Conservation (phyloP, 2,888 invertebrate genomes). For the Cremastinae sp. region DNA sequence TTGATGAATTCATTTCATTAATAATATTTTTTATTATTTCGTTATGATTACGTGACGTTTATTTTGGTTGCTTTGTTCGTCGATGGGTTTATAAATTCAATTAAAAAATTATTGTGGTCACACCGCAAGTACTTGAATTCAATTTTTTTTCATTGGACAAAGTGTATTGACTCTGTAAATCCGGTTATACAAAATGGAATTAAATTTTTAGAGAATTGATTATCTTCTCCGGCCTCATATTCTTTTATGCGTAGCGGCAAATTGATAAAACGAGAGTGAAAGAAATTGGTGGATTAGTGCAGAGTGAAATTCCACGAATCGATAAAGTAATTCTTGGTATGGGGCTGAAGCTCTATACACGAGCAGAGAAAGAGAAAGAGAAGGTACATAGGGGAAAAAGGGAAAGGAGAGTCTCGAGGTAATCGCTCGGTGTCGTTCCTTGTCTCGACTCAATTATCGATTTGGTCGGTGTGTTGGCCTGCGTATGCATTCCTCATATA, state of each 20-base stretch:
- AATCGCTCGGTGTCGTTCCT: constrained; percentile 47
- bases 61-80: not conserved
- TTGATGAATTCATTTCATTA: not conserved
- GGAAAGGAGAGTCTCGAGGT: constrained; percentile 21
- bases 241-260: constrained; percentile 3
- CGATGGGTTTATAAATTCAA: not conserved
- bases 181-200: too few relatives aligned
- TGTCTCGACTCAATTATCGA: constrained; percentile 56
- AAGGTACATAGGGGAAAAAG: constrained; percentile 7
- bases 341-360: constrained; percentile 5
- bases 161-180: too few relatives aligned
- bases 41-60: not conserved
- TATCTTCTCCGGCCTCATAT: not conserved
- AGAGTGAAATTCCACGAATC: constrained; percentile 30
- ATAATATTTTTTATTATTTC: not conserved
- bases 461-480: constrained; percentile 44
- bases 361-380: not conserved
- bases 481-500: constrained; percentile 35
- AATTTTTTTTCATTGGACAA: too few relatives aligned
- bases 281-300: constrained; percentile 23
- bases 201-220: too few relatives aligned
- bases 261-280: constrained; percentile 22
- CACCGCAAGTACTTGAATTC: too few relatives aligned
- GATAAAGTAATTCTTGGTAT: constrained; percentile 33
- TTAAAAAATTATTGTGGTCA: too few relatives aligned